Percentiles rank a stretch among this genome's conserved stretches.
Evolutionary conservation across 2,888 invertebrate species (phyloP).

Genomic region (Acronicta aceris): DNA sequence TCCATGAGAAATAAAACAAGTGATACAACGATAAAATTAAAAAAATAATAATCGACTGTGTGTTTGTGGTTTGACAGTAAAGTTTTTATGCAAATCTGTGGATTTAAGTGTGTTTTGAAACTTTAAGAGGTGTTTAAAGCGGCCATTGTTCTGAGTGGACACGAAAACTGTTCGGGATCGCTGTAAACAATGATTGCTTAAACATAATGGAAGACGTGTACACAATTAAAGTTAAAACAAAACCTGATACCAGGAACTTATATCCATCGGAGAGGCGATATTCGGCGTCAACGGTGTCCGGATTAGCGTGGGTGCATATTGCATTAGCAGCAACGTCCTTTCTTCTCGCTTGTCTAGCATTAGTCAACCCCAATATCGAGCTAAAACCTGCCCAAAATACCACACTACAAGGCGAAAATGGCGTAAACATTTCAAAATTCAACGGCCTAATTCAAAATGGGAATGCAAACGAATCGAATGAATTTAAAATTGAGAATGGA

Average conservation of each 20-base stretch:
- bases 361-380: constrained; percentile 73
- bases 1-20: constrained; percentile 16
- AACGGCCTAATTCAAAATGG: constrained; percentile 40
- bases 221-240: constrained; percentile 91
- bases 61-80: constrained; percentile 24
- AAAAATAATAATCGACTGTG: constrained; percentile 18
- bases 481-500: constrained; percentile 40
- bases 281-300: constrained; percentile 91
- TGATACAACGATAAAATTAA: constrained; percentile 19
- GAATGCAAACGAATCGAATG: constrained; percentile 31
- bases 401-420: constrained; percentile 20
- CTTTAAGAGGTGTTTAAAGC: constrained; percentile 9
- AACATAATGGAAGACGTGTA: constrained; percentile 91
- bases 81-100: constrained; percentile 23
- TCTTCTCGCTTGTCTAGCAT: constrained; percentile 88
- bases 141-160: constrained; percentile 38
- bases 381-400: constrained; percentile 37
- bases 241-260: constrained; percentile 88
- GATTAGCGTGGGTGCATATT: constrained; percentile 90
- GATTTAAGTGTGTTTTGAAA: constrained; percentile 23
- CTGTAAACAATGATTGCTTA: constrained; percentile 61
- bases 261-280: constrained; percentile 92
- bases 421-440: constrained; percentile 24
- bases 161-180: constrained; percentile 42
- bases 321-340: constrained; percentile 89